Evolutionary conservation across 2,888 invertebrate genomes (phyloP), one percentile per base, ranked within the genome.

Genomic region (Tetranychus piercei): DNA sequence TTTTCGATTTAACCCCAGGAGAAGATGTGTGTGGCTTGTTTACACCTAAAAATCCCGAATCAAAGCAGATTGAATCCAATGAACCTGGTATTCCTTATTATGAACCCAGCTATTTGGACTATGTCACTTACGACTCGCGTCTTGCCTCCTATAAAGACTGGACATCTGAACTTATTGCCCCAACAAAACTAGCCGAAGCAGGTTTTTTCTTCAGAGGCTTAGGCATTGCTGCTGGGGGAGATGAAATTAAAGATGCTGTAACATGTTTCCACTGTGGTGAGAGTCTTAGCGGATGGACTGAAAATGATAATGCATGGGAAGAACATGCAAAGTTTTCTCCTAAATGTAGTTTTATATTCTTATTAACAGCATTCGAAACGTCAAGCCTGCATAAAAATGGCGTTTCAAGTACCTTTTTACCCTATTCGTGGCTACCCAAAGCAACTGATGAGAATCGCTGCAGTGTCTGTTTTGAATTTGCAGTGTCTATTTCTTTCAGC

Each of bases 401-500:
- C 9, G 7, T 55, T 15, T 55, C 55, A 15, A 15, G 11, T 15
- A 55, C 55, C 3, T 55, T 55, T 15, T 15, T 55, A 9, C 55
- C 55, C 9, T 55, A 15, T 55, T 15, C 55, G 4, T 55, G 55
- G 55, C 7, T 55, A 55, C 55, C 55, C 1, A 55, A 55, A 55
- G 9, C 55, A 15, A 15, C 9, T 15, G 9, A 15, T 15, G 55
- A 55, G 9, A 15, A 15, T 9, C 9, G 11, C 0, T 55, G 55
- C 15, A 55, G 15, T 15, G 55, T 55, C 2, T 55, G 55, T 55
- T 55, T 55, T 9, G 55, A 55, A 2, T 55, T 55, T 9, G 11
- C 9, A 5, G 55, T 55, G 3, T 9, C 11, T 82, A 15, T 15
- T 9, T 15, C 55, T 15, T 55, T 55, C 15, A 1, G 1, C 6